These are phyloP conservation scores for Synanthedon tipuliformis DNA, from an alignment of 2,888 invertebrate genomes.

Conservation along the genomic window DNA sequence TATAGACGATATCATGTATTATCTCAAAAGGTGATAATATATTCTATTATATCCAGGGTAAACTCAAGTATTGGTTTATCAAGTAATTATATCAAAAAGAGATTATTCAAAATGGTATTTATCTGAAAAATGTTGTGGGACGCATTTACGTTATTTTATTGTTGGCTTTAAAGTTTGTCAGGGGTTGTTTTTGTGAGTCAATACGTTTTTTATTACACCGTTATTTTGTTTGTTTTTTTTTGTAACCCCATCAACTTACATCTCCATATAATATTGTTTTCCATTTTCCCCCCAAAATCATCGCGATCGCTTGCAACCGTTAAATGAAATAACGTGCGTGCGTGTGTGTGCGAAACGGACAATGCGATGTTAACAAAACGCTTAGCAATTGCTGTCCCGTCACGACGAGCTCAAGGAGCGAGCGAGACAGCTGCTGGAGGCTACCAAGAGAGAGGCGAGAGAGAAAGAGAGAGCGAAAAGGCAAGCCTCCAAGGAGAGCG, in stretches of 20 bases:
- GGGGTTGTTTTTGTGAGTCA: not conserved
- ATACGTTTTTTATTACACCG: not conserved
- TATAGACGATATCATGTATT: no score
- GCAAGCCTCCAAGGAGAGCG: conserved; percentile 45
- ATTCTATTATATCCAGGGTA: no score
- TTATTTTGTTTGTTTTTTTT: not conserved
- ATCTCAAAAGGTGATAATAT: no score
- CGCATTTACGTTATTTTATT: no score
- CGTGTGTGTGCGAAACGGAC: conserved; percentile 35
- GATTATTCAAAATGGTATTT: no score
- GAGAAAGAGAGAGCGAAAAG: conserved; percentile 47
- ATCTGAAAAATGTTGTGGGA: no score
- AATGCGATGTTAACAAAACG: conserved; percentile 22
- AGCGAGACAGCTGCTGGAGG: conserved; percentile 85
- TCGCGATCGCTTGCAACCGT: conserved; percentile 17
- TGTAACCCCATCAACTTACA: not conserved
- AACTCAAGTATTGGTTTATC: no score
- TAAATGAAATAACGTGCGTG: conserved; percentile 15
- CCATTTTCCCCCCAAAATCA: conserved; percentile 25
- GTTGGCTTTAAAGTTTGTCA: no score
- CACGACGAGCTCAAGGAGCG: conserved; percentile 88
- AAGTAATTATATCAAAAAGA: no score
- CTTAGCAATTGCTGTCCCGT: conserved; percentile 79
- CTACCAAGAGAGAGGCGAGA: conserved; percentile 77
- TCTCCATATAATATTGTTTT: conserved; percentile 14